Evolutionary conservation across 1,140 invertebrate species (phyloP).

Genomic region (Onthophagus taurus): DNA sequence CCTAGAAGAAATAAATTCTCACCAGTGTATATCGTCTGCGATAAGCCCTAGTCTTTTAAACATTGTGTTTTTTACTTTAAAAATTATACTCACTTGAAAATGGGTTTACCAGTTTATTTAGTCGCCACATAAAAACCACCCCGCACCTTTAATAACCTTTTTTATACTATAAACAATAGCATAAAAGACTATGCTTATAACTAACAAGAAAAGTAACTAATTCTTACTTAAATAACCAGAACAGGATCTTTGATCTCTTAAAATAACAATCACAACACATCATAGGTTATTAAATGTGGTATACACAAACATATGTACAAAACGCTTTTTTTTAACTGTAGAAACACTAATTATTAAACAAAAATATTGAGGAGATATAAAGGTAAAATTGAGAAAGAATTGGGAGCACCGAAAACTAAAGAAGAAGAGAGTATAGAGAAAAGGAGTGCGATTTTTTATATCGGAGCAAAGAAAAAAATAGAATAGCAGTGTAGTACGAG

Average conservation of each 20-base stretch:
- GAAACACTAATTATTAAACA: no score
- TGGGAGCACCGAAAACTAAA: not conserved
- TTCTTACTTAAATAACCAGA: no score
- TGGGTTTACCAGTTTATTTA: no score
- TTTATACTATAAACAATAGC: slow-evolving; percentile 12
- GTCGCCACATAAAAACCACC: slow-evolving; percentile 29
- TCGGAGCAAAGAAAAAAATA: not conserved
- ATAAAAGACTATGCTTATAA: slow-evolving; percentile 14
- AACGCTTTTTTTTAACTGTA: slow-evolving; percentile 6
- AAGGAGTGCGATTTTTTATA: not conserved
- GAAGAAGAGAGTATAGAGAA: not conserved
- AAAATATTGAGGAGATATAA: not conserved
- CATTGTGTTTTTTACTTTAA: slow-evolving; percentile 1
- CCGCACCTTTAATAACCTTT: slow-evolving; percentile 14
- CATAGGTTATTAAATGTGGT: no score
- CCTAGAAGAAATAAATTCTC: not conserved
- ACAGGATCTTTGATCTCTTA: no score
- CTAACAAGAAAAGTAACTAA: not conserved
- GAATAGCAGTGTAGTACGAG: not conserved
- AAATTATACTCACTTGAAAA: no score
- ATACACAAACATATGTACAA: no score
- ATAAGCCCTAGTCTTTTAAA: no score
- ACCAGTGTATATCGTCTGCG: no score
- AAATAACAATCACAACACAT: no score
- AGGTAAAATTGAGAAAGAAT: not conserved